phyloP scores from a whole-genome alignment of 37 sponge, comb jelly and placozoan species.

The Chondrosia reniformis region DNA sequence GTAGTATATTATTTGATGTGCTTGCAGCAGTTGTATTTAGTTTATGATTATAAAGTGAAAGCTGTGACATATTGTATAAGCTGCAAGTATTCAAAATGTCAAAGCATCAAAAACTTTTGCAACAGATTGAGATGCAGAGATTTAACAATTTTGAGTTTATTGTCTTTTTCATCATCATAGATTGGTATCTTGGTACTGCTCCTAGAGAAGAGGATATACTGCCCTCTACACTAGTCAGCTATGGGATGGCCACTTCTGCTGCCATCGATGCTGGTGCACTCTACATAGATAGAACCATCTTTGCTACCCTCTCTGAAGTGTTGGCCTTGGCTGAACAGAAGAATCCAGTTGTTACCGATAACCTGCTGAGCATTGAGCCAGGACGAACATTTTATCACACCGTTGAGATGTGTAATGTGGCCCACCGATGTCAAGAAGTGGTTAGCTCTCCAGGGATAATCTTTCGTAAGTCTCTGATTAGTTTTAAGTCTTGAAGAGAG shows the following conservation, averaged over 20 bases:
- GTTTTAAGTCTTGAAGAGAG: no score
- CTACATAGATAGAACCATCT: conserved; percentile 27
- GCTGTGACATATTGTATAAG: no score
- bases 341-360: conserved; percentile 19
- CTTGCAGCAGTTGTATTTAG: no score
- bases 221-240: conserved; percentile 55
- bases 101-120: no score
- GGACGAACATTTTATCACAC: conserved; percentile 68
- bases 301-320: conserved; percentile 65
- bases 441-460: conserved; percentile 41
- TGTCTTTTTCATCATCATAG: no score
- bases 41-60: no score
- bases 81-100: no score
- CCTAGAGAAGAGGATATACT: conserved; percentile 39
- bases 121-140: no score
- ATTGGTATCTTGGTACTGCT: conserved; percentile 70
- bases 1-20: no score
- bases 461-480: conserved; percentile 43
- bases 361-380: conserved; percentile 59
- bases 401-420: conserved; percentile 73
- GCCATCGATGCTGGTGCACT: conserved; percentile 37
- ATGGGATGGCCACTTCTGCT: conserved; percentile 25
- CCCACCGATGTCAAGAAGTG: conserved; percentile 51
- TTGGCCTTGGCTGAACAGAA: conserved; percentile 62
- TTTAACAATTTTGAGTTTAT: no score